Percentiles rank a stretch among this genome's conserved stretches.
Conservation (phyloP, 2,797 vertebrate genomes). For the Gymnothorax javanicus region DNA sequence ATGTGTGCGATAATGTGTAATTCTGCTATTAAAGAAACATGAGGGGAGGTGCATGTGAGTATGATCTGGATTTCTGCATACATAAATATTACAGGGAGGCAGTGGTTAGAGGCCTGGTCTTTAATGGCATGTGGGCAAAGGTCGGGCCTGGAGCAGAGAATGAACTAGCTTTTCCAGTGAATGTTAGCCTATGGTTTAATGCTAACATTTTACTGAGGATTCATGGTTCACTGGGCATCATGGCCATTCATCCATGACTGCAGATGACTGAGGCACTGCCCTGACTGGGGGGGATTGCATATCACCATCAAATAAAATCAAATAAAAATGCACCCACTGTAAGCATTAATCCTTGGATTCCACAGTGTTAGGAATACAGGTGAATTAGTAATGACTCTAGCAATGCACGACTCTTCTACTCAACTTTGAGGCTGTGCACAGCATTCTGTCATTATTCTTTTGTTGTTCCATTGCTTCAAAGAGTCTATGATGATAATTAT, state of each 20-base stretch:
- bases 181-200: neutral
- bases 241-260: neutral
- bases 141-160: neutral
- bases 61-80: neutral
- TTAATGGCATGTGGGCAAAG: neutral
- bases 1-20: constrained; percentile 19
- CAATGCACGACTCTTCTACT: constrained; percentile 8
- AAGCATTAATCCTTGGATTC: neutral
- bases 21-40: neutral
- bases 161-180: neutral
- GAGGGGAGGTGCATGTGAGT: neutral
- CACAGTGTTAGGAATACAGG: neutral
- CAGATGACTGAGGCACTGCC: neutral
- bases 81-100: neutral
- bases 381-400: neutral
- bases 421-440: constrained; percentile 37
- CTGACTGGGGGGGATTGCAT: neutral
- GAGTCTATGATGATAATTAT: constrained; percentile 63
- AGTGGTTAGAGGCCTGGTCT: constrained; percentile 13
- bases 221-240: neutral
- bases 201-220: neutral
- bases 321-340: neutral
- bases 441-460: neutral
- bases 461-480: constrained; percentile 63
- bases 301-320: too few species aligned